Evolutionary conservation across 2,888 invertebrate genomes (phyloP), one percentile per base, ranked within the genome.

Genomic region (Mongoloraphidia duomilia): DNA sequence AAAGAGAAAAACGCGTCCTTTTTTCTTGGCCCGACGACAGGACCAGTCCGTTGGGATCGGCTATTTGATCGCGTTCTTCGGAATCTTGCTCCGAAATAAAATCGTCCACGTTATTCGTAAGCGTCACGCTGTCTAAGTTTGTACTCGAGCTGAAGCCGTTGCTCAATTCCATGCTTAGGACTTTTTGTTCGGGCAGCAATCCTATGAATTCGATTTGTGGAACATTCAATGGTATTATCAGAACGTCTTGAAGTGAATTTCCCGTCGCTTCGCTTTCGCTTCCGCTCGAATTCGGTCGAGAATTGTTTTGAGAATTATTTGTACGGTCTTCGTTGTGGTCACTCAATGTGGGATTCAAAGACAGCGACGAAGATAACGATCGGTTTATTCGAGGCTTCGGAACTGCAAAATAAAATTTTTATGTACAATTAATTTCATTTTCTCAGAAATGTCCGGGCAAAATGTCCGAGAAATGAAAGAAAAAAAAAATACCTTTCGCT

Each of bases 1-100:
- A 89, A 43, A 88, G 72, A 0, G 89, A 89, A 67, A 92, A 92
- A n/a, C 78, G 69, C 10, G 79, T 76, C 1, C 77, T 67, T 60
- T 80, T 80, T 58, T 73, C 76, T 50, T 68, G 69, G 8, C 73
- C 66, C 60, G 46, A 58, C 58, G 47, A 60, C 36, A 67, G 65
- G 33, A 66, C 63, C 35, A 69, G 61, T 14, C 33, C 42, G 33
- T 38, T 42, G 38, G 59, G 52, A 8, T 54, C 47, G 13, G 49
- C 38, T 12, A 49, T 49, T 35, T 47, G 50, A 34, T 51, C 49
- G 9, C 51, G 50, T 26, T 51, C 53, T 36, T 53, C 53, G 10
- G 50, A 50, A 46, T 53, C 53, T 49, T 47, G 53, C 46, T 51
- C 53, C 6, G 53, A 51, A 26, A 53, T 48, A 36, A 53, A 46